A percentile compares a stretch with the other conserved stretches of the same genome.
Evolutionary conservation across 2,888 invertebrate species (phyloP).

Genomic region (Flexamia atlantica): DNA sequence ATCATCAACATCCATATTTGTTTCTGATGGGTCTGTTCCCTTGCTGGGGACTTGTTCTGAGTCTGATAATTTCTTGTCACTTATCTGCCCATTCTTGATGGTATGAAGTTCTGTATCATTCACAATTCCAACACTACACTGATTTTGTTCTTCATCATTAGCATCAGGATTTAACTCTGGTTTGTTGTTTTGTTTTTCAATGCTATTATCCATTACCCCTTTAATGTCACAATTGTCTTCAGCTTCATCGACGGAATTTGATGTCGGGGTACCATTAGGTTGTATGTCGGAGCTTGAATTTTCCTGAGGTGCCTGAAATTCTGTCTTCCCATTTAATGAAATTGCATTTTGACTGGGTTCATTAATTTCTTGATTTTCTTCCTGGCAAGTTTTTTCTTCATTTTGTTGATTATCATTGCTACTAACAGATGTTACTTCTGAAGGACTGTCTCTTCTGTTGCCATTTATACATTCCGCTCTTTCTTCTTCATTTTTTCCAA

Average conservation of each 20-base stretch:
- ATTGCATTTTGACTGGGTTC: background rate
- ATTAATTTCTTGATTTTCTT: background rate
- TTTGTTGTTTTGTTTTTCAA: background rate
- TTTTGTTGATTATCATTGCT: background rate
- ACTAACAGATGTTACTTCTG: background rate
- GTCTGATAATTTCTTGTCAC: background rate
- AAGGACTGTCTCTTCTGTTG: background rate
- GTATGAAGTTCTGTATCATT: background rate
- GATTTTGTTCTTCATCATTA: background rate
- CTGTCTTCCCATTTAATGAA: background rate
- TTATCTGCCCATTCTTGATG: background rate
- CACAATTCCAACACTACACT: background rate
- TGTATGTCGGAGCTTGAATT: background rate
- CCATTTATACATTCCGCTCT: background rate
- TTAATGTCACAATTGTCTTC: background rate
- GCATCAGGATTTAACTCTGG: background rate
- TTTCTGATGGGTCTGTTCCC: background rate
- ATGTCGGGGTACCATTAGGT: background rate
- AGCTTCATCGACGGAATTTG: background rate
- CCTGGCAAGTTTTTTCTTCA: background rate
- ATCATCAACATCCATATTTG: background rate
- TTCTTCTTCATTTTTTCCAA: background rate
- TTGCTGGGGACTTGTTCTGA: background rate
- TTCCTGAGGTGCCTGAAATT: background rate
- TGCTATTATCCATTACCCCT: background rate